These are phyloP conservation scores for Perca schrenkii DNA, from an alignment of 2,113 vertebrate genomes.

Conservation along the genomic window DNA sequence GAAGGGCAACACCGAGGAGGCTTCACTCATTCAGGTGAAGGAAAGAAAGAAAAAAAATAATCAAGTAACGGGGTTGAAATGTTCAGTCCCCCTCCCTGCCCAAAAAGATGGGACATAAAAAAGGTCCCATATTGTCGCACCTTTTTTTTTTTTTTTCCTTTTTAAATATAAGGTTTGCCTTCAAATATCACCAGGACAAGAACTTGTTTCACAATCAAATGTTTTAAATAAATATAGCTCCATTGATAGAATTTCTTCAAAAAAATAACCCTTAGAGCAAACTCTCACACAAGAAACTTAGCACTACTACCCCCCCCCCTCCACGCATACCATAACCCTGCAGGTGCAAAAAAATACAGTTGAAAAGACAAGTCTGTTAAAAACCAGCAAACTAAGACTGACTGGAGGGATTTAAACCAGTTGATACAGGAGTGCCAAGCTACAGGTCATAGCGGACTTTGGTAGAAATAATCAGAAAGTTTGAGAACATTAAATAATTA, in stretches of 20 bases:
- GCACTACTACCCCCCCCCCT: neutral
- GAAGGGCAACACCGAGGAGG: slow-evolving; percentile 57
- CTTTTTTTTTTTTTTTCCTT: slow-evolving; percentile 10
- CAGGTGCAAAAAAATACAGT: slow-evolving; percentile 46
- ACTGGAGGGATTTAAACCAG: slow-evolving; percentile 50
- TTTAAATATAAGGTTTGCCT: slow-evolving; percentile 38
- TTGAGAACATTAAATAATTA: slow-evolving; percentile 2
- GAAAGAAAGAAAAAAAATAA: neutral
- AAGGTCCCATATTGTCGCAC: slow-evolving; percentile 49
- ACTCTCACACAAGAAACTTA: slow-evolving; percentile 35
- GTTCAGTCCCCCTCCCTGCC: slow-evolving; percentile 15
- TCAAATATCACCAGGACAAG: slow-evolving; percentile 71
- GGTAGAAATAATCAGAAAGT: slow-evolving; percentile 19
- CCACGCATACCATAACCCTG: slow-evolving; percentile 40
- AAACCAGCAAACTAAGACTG: slow-evolving; percentile 32
- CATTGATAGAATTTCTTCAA: slow-evolving; percentile 62
- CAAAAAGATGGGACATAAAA: slow-evolving; percentile 15
- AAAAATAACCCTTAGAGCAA: slow-evolving; percentile 43
- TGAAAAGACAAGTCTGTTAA: slow-evolving; percentile 41
- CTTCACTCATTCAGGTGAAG: slow-evolving; percentile 49
- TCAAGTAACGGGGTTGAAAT: slow-evolving; percentile 40
- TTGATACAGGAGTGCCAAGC: slow-evolving; percentile 23
- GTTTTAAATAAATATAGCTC: slow-evolving; percentile 80
- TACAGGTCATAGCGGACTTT: slow-evolving; percentile 40
- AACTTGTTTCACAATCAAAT: slow-evolving; percentile 70